A percentile compares a stretch with the other conserved stretches of the same genome.
Evolutionary conservation across 2,113 vertebrate species (phyloP).

Genomic region (Microtus oregoni): DNA sequence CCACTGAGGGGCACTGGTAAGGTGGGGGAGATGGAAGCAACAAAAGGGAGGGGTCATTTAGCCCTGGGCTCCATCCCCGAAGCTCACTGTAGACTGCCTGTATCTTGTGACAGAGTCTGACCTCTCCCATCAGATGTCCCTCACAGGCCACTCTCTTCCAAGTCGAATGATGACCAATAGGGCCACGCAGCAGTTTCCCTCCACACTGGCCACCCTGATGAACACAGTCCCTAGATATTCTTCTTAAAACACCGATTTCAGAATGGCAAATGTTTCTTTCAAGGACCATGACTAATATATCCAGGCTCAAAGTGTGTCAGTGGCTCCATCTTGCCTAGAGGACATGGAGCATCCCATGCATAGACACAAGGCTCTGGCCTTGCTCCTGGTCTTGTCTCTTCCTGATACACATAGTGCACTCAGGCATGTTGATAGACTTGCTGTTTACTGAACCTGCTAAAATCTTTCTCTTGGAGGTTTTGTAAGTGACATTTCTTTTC

Average conservation of each 20-base stretch:
- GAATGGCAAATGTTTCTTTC: not conserved
- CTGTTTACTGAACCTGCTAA: not conserved
- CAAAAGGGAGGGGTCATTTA: not conserved
- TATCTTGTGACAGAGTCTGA: not conserved
- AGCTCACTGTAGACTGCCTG: not conserved
- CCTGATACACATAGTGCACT: accelerated
- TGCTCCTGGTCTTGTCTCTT: not conserved
- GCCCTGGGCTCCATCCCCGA: not conserved
- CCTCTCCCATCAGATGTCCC: not conserved
- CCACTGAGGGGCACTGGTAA: not conserved
- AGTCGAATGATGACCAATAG: not conserved
- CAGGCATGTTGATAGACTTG: accelerated
- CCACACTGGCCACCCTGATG: not conserved
- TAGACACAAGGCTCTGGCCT: not conserved
- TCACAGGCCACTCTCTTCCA: not conserved
- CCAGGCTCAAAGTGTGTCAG: not conserved
- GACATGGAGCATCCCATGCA: not conserved
- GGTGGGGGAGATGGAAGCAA: not conserved
- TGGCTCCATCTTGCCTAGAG: not conserved
- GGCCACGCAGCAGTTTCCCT: not conserved
- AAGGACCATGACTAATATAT: not conserved
- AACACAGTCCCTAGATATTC: not conserved
- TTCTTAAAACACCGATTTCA: not conserved
- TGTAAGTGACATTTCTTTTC: not conserved
- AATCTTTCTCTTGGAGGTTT: not conserved